Conservation (phyloP, 2,113 vertebrate species). For the Plestiodon gilberti region DNA sequence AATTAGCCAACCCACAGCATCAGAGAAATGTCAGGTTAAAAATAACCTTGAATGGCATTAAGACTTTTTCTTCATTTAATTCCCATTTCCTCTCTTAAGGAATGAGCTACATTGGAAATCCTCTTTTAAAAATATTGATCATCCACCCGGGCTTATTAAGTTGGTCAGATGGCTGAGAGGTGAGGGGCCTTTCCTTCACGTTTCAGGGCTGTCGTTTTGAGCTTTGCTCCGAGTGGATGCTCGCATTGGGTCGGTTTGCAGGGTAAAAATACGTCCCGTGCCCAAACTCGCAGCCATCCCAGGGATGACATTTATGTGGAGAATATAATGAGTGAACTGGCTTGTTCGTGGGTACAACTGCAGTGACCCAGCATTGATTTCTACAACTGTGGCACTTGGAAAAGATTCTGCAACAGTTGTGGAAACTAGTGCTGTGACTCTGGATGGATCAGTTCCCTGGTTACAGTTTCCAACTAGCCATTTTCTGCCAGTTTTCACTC, state of each 20-base stretch:
- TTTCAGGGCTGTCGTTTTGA: background rate
- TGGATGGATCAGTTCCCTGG: background rate
- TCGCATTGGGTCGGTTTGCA: background rate
- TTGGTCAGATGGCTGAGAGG: background rate
- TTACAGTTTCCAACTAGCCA: background rate
- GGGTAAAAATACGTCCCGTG: background rate
- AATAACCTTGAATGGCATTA: slow-evolving; percentile 63
- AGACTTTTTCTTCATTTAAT: slow-evolving; percentile 10
- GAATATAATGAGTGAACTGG: background rate
- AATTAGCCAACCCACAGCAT: slow-evolving; percentile 71
- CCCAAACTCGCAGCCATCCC: background rate
- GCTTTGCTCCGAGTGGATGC: background rate
- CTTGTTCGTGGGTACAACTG: background rate
- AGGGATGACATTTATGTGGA: background rate
- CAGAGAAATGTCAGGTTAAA: slow-evolving; percentile 63
- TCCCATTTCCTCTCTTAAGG: slow-evolving; percentile 6
- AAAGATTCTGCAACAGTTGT: background rate
- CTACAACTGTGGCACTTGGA: background rate
- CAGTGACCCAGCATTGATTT: background rate
- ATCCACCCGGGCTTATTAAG: background rate
- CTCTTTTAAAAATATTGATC: background rate
- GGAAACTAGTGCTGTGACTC: background rate
- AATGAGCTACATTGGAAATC: background rate
- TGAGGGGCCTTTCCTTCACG: background rate
- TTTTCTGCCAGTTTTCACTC: background rate